Evolutionary conservation across 1,140 invertebrate genomes (phyloP), one percentile per base, ranked within the genome.

Genomic region (Ectropis grisescens): DNA sequence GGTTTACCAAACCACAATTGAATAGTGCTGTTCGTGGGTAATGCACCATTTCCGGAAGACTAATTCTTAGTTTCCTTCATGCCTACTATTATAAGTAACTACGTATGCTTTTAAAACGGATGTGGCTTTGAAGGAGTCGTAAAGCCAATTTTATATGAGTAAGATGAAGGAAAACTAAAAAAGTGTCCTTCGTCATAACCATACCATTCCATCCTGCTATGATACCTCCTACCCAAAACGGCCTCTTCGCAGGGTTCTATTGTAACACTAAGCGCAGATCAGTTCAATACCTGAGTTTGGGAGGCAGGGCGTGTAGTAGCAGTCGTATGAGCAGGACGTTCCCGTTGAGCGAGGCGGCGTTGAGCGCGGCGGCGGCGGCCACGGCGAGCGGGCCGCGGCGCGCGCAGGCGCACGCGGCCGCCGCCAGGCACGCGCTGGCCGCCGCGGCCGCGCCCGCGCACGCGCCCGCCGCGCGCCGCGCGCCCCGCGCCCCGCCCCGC

Each of bases 281-380:
- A 22, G 9, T 5, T n/a, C n/a, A 22, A 5, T 14, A 79, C 74
- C 69, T 74, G n/a, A 79, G 47, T 13, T 65, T 74, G 25, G 74
- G 46, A 1, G 74, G 74, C n/a, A 79, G 11, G 6, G 69, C 69
- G 37, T 76, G 61, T 9, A 79, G 13, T 23, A 79, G 32, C 14
- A 79, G 15, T 23, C 71, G 33, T 13, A 79, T 76, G 7, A 79
- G 30, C 35, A 79, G 35, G 3, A 79, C 69, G 31, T 79, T 79
- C 2, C 74, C 74, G 13, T 76, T 79, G 1, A 76, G 22, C 0
- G 74, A 75, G 0, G 74, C 74, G 2, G 71, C 71, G 13, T 71
- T 79, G 1, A 79, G 22, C 4, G 52, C 59, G 9, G 70, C 68
- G 0, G 70, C 72, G 0, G 69, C 67, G 0, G 68, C 68, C 1